These are phyloP conservation scores for Crambe crambe DNA, from an alignment of 37 sponge, comb jelly and placozoan genomes.

Conservation along the genomic window DNA sequence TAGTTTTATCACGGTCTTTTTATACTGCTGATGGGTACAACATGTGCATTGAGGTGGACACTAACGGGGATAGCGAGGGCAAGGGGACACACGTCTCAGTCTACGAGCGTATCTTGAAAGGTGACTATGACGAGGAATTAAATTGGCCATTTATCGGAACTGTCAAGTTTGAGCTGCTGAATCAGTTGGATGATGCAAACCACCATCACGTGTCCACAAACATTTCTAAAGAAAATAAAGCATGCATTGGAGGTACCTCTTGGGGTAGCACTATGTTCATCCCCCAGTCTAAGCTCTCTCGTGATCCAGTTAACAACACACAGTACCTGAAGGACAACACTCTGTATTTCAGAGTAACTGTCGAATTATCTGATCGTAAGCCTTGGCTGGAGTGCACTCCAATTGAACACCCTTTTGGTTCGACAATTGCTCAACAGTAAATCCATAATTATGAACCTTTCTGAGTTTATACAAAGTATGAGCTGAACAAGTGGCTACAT, in stretches of 20 bases:
- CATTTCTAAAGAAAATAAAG: neutral
- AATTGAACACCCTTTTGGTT: too few species aligned
- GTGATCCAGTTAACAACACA: neutral
- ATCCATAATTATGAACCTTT: too few species aligned
- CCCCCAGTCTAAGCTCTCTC: neutral
- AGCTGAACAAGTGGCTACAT: too few species aligned
- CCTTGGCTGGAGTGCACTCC: slow-evolving; percentile 19
- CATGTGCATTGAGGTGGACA: slow-evolving; percentile 16
- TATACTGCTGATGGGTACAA: slow-evolving; percentile 38
- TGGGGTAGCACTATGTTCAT: neutral
- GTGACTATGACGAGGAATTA: slow-evolving; percentile 23
- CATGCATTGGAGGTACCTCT: neutral
- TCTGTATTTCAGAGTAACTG: slow-evolving; percentile 1
- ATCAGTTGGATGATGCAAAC: slow-evolving; percentile 1
- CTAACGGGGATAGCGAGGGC: slow-evolving; percentile 16
- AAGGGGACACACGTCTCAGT: slow-evolving; percentile 49
- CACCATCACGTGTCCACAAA: neutral
- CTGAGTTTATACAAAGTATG: too few species aligned
- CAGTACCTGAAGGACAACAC: slow-evolving; percentile 17
- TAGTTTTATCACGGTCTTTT: slow-evolving; percentile 9
- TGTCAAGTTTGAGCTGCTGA: neutral
- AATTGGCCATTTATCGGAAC: slow-evolving; percentile 9
- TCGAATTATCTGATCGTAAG: neutral
- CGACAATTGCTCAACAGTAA: too few species aligned
- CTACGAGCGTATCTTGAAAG: slow-evolving; percentile 2